phyloP scores from a whole-genome alignment of 2,888 invertebrate species.

The Nasonia oneida region DNA sequence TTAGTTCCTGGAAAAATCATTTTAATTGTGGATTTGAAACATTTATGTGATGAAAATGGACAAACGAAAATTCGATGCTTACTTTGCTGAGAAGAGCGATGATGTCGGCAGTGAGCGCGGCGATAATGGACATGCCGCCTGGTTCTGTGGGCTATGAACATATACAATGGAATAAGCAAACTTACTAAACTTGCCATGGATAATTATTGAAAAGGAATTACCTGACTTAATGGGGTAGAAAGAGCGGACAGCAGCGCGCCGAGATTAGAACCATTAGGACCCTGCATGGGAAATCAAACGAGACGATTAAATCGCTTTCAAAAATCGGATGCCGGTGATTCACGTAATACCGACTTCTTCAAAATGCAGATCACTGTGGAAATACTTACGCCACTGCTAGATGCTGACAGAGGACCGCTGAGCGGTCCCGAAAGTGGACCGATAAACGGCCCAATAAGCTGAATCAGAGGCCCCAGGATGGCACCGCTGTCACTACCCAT shows the following conservation, averaged over 20 bases:
- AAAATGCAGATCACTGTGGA: background rate
- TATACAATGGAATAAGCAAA: background rate
- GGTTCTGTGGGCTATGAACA: constrained; percentile 70
- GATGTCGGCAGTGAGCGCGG: constrained; percentile 71
- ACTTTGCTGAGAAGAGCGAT: constrained; percentile 74
- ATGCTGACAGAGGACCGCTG: constrained; percentile 71
- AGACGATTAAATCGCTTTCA: background rate
- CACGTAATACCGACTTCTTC: background rate
- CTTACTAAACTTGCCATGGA: background rate
- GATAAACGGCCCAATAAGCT: constrained; percentile 72
- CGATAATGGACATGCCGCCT: constrained; percentile 71
- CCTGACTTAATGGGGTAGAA: constrained; percentile 71
- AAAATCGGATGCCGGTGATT: background rate
- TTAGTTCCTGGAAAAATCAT: constrained; percentile 67
- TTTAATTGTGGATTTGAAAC: background rate
- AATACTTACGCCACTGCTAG: constrained; percentile 72
- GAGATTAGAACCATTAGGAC: constrained; percentile 68
- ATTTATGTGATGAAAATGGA: too few relatives aligned
- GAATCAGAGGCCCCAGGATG: constrained; percentile 71
- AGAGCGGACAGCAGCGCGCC: constrained; percentile 67
- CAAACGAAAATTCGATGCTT: constrained; percentile 57
- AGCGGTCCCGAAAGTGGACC: constrained; percentile 75
- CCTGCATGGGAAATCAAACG: constrained; percentile 7
- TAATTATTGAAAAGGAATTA: constrained; percentile 60
- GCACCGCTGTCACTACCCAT: constrained; percentile 73